These are phyloP conservation scores for Centroberyx gerrardi DNA, from an alignment of 2,797 vertebrate species.

Conservation along the genomic window DNA sequence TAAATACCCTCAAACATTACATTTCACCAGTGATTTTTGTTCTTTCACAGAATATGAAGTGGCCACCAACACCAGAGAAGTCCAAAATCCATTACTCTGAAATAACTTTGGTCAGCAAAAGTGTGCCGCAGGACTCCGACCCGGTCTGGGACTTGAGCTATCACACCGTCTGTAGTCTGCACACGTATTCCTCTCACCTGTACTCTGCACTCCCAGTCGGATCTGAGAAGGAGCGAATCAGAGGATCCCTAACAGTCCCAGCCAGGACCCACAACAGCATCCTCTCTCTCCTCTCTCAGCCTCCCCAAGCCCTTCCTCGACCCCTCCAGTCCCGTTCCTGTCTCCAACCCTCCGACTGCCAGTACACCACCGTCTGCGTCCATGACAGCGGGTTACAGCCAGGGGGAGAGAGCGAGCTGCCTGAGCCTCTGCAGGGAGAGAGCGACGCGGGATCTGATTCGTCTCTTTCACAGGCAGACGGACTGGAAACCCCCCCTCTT, in stretches of 20 bases:
- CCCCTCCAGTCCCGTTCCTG: background rate
- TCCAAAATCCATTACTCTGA: slow-evolving; percentile 31
- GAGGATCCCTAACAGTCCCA: background rate
- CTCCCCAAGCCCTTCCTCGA: background rate
- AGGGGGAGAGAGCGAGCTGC: slow-evolving; percentile 34
- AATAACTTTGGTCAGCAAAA: slow-evolving; percentile 23
- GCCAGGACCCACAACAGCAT: background rate
- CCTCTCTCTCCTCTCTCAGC: background rate
- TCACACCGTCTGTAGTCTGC: background rate
- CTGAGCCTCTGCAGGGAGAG: background rate
- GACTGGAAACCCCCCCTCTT: background rate
- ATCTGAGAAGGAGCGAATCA: background rate
- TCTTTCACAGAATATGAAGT: slow-evolving; percentile 32
- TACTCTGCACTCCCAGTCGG: background rate
- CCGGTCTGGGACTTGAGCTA: slow-evolving; percentile 1
- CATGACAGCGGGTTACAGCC: background rate
- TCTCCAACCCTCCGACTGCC: background rate
- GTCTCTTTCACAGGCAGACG: background rate
- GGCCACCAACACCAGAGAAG: background rate
- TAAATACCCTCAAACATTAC: background rate
- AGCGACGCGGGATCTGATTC: background rate
- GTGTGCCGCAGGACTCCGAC: background rate
- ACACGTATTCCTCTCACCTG: background rate
- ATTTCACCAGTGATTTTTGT: background rate
- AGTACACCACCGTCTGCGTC: background rate